phyloP scores from a whole-genome alignment of 2,888 invertebrate species.

The Cyaniris semiargus region DNA sequence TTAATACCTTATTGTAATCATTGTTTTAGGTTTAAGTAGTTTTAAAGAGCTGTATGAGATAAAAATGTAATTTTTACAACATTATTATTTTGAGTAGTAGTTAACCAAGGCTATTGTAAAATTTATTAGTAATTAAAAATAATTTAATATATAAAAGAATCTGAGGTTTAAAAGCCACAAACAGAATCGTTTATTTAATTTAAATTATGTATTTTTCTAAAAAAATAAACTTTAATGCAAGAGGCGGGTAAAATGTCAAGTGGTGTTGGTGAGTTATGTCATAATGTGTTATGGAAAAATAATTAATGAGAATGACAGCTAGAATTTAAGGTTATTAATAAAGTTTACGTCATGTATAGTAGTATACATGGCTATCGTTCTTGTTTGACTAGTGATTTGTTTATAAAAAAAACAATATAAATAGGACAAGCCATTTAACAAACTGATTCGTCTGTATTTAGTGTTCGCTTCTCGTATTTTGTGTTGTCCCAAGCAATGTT shows the following conservation, averaged over 20 bases:
- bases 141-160: neutral
- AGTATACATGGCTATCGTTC: conserved; percentile 47
- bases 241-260: neutral
- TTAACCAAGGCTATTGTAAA: neutral
- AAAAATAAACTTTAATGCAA: neutral
- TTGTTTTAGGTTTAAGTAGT: too few relatives aligned
- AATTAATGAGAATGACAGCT: conserved; percentile 34
- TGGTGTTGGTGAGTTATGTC: neutral
- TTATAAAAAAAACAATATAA: conserved; percentile 46
- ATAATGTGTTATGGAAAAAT: neutral
- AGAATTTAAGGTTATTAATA: conserved; percentile 43
- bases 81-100: neutral
- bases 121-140: conserved; percentile 11
- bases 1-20: too few relatives aligned
- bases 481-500: conserved; percentile 43
- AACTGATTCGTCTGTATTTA: conserved; percentile 62
- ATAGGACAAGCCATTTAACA: conserved; percentile 46
- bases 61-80: neutral
- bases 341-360: conserved; percentile 46
- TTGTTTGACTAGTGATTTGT: conserved; percentile 65
- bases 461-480: conserved; percentile 54
- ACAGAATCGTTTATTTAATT: neutral
- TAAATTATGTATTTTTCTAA: neutral
- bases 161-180: neutral
- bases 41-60: neutral